Conservation (phyloP, 2,113 vertebrate species). For the Planiliza haematocheilus region DNA sequence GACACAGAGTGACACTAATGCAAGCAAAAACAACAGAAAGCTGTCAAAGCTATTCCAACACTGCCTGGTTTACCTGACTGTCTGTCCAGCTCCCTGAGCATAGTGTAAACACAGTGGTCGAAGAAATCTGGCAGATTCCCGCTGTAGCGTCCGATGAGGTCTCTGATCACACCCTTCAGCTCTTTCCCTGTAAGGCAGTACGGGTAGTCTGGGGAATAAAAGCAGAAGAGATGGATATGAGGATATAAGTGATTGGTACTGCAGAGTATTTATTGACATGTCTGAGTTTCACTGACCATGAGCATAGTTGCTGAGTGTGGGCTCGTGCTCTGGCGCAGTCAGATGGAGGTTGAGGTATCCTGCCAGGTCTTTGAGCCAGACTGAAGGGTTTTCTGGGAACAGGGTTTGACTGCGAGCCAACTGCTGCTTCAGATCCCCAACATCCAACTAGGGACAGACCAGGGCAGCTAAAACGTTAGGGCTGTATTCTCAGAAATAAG, state of each 20-base stretch:
- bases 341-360: conserved; percentile 96
- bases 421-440: conserved; percentile 90
- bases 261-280: not conserved
- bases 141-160: conserved; percentile 82
- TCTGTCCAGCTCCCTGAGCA: conserved; percentile 94
- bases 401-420: conserved; percentile 89
- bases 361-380: conserved; percentile 98
- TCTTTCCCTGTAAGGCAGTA: conserved; percentile 91
- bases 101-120: conserved; percentile 92
- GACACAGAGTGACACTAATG: no score
- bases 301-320: conserved; percentile 89
- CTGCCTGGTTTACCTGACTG: conserved; percentile 77
- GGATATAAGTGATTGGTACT: not conserved
- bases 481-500: conserved; percentile 28
- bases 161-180: conserved; percentile 85
- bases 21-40: not conserved
- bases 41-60: not conserved
- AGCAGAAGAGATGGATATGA: not conserved
- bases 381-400: conserved; percentile 92
- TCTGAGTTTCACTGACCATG: conserved; percentile 84
- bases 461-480: conserved; percentile 7
- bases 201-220: conserved; percentile 88
- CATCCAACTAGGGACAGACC: conserved; percentile 80
- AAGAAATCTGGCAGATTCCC: conserved; percentile 89
- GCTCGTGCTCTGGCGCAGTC: conserved; percentile 86